Base-by-base conservation (phyloP, 2,113 vertebrate species). In the Thunnus thynnus region DNA sequence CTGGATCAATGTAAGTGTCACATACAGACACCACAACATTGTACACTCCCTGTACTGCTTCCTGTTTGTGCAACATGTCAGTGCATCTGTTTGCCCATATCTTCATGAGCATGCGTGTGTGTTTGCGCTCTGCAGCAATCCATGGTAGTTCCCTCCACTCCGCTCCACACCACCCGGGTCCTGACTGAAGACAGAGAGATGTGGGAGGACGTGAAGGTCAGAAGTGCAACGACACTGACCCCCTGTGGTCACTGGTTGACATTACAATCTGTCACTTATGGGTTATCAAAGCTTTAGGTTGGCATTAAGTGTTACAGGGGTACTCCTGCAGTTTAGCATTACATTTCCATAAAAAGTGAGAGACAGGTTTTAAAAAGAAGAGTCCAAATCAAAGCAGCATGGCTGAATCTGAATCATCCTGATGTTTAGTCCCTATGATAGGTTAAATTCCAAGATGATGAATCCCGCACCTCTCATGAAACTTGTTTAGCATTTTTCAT, bases 151-250 rank as follows among this genome's bases (percentile, higher is more conserved):
- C 98, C 98, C 3, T 96, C 96, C 84, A 99, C 98, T 4, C 98
- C 97, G 0, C 97, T 99, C 11, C 96, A 99, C 88, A 99, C 98
- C 20, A 97, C 97, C 17, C 93, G 98, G 0, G 98, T 99, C 56
- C 95, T 99, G 58, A 96, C 96, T 65, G 98, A 99, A 77, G 98
- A 99, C 90, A 97, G 92, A 90, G 98, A 98, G 88, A 94, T 98
- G 90, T 99, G 98, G 98, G 98, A 99, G 62, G 98, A 99, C 67
- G 97, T 99, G 64, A 99, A 99, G 97, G 98, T 99, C 61, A 94
- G 96, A 87, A 17, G 27, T 64, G 48, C 32, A 8, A 17, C 76
- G 78, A 76, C 86, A 86, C 86, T 88, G 90, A 22, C 86, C 72
- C 52, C 83, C 32, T 65, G 74, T 93, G 91, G 88, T 22, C 83